phyloP scores from a whole-genome alignment of 2,113 vertebrate genomes.

The Sander vitreus region DNA sequence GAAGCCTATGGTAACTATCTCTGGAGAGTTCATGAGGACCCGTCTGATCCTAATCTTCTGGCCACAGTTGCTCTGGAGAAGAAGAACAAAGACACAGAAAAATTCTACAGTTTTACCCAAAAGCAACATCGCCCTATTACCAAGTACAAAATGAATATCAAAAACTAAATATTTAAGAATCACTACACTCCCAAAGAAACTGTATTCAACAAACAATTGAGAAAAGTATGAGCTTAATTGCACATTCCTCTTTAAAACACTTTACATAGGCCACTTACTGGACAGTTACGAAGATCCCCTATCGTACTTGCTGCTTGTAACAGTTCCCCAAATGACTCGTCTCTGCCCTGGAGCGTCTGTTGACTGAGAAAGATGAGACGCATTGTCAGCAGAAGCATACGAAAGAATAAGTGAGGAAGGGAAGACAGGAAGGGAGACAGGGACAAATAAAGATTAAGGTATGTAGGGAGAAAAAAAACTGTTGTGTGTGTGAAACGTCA shows the following conservation, averaged over 20 bases:
- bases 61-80: slow-evolving; percentile 93
- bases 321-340: slow-evolving; percentile 94
- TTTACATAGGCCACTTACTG: slow-evolving; percentile 84
- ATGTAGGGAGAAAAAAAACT: background rate
- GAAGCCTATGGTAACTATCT: slow-evolving; percentile 96
- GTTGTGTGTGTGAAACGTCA: background rate
- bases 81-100: background rate
- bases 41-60: slow-evolving; percentile 95
- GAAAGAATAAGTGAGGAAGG: background rate
- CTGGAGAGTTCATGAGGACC: slow-evolving; percentile 97
- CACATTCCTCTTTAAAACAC: background rate
- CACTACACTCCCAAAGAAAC: background rate
- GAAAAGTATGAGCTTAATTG: background rate
- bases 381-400: slow-evolving; percentile 11
- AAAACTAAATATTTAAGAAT: background rate
- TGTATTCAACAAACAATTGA: background rate
- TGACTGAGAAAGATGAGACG: slow-evolving; percentile 82
- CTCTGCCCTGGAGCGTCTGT: slow-evolving; percentile 89
- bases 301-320: slow-evolving; percentile 93
- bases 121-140: background rate
- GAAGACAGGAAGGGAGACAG: background rate
- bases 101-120: background rate
- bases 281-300: slow-evolving; percentile 95
- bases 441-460: slow-evolving; percentile 11
- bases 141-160: background rate